These are phyloP conservation scores for Cryptocheilus praepositus DNA, from an alignment of 2,888 invertebrate species.

Conservation along the genomic window DNA sequence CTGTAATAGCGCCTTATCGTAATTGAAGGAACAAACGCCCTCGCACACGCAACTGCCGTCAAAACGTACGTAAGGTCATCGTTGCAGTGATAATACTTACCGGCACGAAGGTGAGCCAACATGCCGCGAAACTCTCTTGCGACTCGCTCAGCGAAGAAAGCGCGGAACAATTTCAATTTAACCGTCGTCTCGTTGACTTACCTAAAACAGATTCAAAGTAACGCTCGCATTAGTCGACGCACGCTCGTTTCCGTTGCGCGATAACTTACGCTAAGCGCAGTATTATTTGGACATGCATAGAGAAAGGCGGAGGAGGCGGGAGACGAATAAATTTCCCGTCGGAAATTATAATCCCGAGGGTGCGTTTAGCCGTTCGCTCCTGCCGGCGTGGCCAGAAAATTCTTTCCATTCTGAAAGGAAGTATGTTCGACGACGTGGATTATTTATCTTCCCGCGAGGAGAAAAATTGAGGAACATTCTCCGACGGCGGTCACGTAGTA, in stretches of 20 bases:
- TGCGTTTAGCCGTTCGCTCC: conserved; percentile 40
- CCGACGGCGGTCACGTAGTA: conserved; percentile 49
- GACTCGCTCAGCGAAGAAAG: no score
- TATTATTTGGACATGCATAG: conserved; percentile 11
- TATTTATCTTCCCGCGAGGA: conserved; percentile 56
- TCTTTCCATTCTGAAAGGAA: conserved; percentile 34
- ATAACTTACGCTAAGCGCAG: conserved; percentile 15
- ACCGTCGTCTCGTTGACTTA: conserved; percentile 48
- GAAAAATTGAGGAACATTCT: conserved; percentile 55
- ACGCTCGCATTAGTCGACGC: conserved; percentile 16
- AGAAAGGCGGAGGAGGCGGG: not conserved
- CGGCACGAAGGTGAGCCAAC: no score
- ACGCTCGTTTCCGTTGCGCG: conserved; percentile 6
- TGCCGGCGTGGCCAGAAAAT: conserved; percentile 33
- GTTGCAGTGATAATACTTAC: no score
- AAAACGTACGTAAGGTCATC: no score
- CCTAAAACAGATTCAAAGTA: conserved; percentile 58
- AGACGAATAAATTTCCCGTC: conserved; percentile 27
- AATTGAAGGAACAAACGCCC: no score
- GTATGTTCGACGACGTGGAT: conserved; percentile 39
- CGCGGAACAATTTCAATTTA: conserved; percentile 9
- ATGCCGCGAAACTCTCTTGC: no score
- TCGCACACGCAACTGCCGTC: no score
- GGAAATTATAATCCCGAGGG: conserved; percentile 34
- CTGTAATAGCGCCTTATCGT: no score